Evolutionary conservation across 2,888 invertebrate species (phyloP).

Genomic region (Pammene aurita): DNA sequence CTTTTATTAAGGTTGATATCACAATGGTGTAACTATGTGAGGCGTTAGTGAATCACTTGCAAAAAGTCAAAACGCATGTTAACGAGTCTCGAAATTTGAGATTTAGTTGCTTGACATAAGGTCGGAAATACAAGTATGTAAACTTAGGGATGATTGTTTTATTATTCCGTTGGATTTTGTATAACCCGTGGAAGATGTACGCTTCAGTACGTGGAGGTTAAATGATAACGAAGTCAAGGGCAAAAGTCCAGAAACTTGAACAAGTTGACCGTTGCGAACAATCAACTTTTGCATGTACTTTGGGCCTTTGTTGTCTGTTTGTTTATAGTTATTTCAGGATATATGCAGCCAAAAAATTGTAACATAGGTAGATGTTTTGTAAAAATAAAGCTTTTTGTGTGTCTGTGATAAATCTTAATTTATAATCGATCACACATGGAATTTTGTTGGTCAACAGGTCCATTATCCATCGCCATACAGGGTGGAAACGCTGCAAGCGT

Average conservation of each 20-base stretch:
- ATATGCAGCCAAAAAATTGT: neutral
- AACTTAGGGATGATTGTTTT: slow-evolving; percentile 11
- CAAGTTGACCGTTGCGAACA: slow-evolving; percentile 8
- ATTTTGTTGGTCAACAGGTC: too few relatives aligned
- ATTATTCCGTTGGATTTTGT: slow-evolving; percentile 22
- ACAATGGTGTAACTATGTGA: neutral
- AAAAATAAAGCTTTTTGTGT: too few relatives aligned
- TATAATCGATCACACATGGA: too few relatives aligned
- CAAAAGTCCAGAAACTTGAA: slow-evolving; percentile 13
- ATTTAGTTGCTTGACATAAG: neutral
- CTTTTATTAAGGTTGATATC: neutral
- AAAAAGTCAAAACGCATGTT: slow-evolving; percentile 2
- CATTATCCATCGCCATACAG: too few relatives aligned
- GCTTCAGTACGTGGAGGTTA: slow-evolving; percentile 15
- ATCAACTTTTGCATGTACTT: slow-evolving; percentile 5
- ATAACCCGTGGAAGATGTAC: slow-evolving; percentile 16
- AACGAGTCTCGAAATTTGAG: neutral
- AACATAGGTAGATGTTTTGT: too few relatives aligned
- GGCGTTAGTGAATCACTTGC: neutral
- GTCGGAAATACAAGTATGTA: neutral
- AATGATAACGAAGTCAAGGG: slow-evolving; percentile 25
- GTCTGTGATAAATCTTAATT: too few relatives aligned
- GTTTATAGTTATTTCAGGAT: neutral
- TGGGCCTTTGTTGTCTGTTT: neutral
- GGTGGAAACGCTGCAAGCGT: too few relatives aligned